These are phyloP conservation scores for Ceratosolen fusciceps DNA, from an alignment of 1,140 invertebrate genomes.

Conservation along the genomic window DNA sequence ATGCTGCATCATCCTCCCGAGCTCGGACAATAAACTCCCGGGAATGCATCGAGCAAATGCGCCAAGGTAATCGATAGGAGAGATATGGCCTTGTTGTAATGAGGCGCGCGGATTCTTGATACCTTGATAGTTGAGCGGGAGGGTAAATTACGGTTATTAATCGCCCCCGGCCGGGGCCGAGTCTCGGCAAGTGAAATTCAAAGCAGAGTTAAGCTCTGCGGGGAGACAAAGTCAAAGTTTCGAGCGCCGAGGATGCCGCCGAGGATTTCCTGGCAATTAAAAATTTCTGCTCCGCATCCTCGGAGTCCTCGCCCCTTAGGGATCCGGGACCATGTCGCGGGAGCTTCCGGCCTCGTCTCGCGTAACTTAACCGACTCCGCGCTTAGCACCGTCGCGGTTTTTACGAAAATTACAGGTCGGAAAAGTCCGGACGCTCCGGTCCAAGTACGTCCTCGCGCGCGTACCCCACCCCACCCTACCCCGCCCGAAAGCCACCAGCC, in stretches of 20 bases:
- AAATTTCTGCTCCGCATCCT: conserved; percentile 29
- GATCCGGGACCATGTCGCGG: not conserved
- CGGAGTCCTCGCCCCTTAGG: not conserved
- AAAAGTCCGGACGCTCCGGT: not conserved
- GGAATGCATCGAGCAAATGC: too few species aligned
- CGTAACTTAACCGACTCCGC: conserved; percentile 27
- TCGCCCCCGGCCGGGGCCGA: not conserved
- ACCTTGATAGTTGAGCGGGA: too few species aligned
- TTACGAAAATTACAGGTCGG: conserved; percentile 32
- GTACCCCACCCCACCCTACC: too few species aligned
- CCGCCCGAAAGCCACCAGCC: too few species aligned
- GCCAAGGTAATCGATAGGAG: too few species aligned
- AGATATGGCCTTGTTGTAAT: too few species aligned
- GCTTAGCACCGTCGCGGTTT: not conserved
- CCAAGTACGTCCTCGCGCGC: not conserved
- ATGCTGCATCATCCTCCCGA: too few species aligned
- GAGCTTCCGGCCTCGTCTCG: not conserved
- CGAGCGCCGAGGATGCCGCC: not conserved
- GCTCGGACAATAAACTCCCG: too few species aligned
- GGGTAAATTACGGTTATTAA: not conserved
- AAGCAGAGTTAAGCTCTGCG: too few species aligned
- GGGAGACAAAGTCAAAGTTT: too few species aligned
- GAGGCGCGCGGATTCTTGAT: too few species aligned
- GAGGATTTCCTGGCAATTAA: conserved; percentile 32
- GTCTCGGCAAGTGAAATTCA: too few species aligned